phyloP scores from a whole-genome alignment of 2,113 vertebrate species.

The Corythornis cristatus region DNA sequence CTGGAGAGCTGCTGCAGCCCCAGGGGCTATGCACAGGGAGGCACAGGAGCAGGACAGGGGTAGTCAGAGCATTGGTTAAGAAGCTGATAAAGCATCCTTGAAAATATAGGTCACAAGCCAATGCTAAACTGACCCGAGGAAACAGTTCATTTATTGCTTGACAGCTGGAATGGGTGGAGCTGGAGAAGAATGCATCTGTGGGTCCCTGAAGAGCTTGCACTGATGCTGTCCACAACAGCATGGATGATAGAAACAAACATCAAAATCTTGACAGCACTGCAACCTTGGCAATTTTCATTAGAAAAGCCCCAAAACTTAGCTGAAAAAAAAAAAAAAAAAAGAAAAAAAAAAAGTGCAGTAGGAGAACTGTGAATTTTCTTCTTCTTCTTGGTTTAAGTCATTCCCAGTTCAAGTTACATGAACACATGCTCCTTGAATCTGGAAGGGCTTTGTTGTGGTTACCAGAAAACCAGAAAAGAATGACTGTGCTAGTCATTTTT shows the following conservation, averaged over 20 bases:
- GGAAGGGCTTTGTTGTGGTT: constrained; percentile 3
- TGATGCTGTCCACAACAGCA: neutral
- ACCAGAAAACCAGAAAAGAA: constrained; percentile 18
- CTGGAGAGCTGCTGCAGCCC: neutral
- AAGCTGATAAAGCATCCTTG: neutral
- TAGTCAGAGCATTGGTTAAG: rapidly evolving
- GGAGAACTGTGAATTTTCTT: neutral
- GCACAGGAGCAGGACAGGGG: neutral
- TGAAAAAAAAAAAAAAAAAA: neutral
- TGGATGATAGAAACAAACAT: neutral
- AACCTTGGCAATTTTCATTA: neutral
- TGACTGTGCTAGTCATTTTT: neutral
- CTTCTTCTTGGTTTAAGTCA: neutral
- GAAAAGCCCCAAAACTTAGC: neutral
- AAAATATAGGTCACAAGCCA: neutral
- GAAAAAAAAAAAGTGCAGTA: neutral
- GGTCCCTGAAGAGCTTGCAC: neutral
- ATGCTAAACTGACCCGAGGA: neutral
- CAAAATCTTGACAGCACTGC: neutral
- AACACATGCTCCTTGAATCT: neutral
- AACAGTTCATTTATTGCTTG: neutral
- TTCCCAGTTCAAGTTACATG: neutral
- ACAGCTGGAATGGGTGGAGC: neutral
- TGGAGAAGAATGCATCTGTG: neutral
- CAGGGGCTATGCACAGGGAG: neutral